Percentiles rank a stretch among this genome's conserved stretches.
phyloP scores from a whole-genome alignment of 2,113 vertebrate species.

The Dasyornis broadbenti region DNA sequence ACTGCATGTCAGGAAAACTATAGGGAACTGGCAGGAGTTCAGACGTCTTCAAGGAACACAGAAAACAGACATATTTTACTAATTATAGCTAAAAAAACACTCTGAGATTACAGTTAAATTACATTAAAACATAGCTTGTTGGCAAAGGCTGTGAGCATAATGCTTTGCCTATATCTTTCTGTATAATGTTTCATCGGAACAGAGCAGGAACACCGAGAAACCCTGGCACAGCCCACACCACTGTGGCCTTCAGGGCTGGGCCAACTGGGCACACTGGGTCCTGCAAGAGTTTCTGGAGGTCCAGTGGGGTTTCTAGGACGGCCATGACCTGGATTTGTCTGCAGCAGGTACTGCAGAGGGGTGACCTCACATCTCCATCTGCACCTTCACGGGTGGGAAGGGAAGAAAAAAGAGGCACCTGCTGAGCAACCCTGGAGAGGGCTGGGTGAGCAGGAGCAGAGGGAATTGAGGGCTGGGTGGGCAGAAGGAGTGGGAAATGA shows the following conservation, averaged over 20 bases:
- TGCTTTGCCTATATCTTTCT: conserved; percentile 58
- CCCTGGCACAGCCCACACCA: background rate
- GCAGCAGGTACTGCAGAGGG: background rate
- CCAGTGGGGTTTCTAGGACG: background rate
- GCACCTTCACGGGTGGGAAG: background rate
- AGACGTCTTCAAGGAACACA: conserved; percentile 74
- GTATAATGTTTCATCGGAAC: conserved; percentile 49
- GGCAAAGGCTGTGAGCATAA: conserved; percentile 58
- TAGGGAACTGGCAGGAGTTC: conserved; percentile 70
- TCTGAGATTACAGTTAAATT: conserved; percentile 75
- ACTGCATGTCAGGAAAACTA: conserved; percentile 64
- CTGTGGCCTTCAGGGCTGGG: rapidly evolving
- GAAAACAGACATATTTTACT: conserved; percentile 78
- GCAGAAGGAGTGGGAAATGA: background rate
- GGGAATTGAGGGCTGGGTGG: background rate
- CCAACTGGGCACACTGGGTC: background rate
- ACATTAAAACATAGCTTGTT: conserved; percentile 69
- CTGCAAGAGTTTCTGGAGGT: background rate
- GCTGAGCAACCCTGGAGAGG: background rate
- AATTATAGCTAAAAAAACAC: conserved; percentile 77
- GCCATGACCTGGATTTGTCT: rapidly evolving
- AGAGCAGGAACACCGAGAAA: background rate
- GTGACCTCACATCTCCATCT: background rate
- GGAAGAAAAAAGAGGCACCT: background rate
- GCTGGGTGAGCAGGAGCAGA: background rate